Evolutionary conservation across 2,888 invertebrate genomes (phyloP).

Genomic region (Hyposoter dolosus): DNA sequence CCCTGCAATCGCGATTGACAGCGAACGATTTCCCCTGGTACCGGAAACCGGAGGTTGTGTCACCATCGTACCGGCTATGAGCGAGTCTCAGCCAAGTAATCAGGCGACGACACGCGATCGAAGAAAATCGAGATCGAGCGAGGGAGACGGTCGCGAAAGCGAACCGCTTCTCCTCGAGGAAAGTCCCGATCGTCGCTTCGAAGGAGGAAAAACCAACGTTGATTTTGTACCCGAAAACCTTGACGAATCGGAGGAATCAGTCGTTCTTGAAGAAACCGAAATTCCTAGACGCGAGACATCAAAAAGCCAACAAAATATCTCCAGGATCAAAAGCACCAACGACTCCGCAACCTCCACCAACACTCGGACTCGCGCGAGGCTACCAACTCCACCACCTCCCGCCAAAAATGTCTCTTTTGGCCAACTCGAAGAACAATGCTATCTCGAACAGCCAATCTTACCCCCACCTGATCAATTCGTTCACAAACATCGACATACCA

Average conservation of each 20-base stretch:
- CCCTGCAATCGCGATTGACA: conserved; percentile 76
- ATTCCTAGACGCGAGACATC: conserved; percentile 74
- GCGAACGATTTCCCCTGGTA: conserved; percentile 76
- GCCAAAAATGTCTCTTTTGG: conserved; percentile 83
- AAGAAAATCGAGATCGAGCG: conserved; percentile 66
- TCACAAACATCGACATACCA: conserved; percentile 81
- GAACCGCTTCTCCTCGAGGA: conserved; percentile 75
- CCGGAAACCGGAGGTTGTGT: conserved; percentile 61
- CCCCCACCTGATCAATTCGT: conserved; percentile 83
- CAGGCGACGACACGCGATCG: conserved; percentile 62
- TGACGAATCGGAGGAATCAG: conserved; percentile 79
- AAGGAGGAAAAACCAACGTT: conserved; percentile 76
- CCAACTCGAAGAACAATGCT: conserved; percentile 80
- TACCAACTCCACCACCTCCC: conserved; percentile 81
- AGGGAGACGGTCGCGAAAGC: conserved; percentile 67
- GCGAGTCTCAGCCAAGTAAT: conserved; percentile 55
- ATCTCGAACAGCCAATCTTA: conserved; percentile 81
- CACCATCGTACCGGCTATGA: conserved; percentile 6
- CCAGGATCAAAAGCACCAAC: conserved; percentile 37
- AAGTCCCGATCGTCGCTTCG: conserved; percentile 71
- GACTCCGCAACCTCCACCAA: conserved; percentile 36
- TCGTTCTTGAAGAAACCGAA: conserved; percentile 79
- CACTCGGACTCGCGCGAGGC: conserved; percentile 77
- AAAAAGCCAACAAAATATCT: conserved; percentile 50
- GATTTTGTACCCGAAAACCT: conserved; percentile 79